Base-by-base conservation (phyloP, 1,140 invertebrate genomes). In the Batillaria attramentaria region DNA sequence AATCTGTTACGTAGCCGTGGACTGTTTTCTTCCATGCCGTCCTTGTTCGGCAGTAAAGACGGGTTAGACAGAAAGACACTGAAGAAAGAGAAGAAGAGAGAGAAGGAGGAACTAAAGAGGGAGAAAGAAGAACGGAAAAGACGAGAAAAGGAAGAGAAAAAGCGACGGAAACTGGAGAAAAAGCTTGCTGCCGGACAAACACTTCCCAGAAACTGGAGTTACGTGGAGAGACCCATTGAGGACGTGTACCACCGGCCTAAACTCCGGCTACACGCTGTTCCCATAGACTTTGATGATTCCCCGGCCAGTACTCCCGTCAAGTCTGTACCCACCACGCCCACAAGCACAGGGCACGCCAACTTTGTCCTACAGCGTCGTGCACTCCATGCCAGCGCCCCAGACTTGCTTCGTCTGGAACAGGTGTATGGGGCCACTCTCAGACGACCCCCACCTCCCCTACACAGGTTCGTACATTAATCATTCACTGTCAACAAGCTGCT, bases 261-360 rank as follows among this genome's bases (percentile, higher is more conserved):
- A 46, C 77, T 85, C 33, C 79, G 83, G 28, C 43, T 88, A n/a
- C 83, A 77, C 41, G 84, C 88, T 20, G 87, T 89, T 46, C 84
- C 85, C n/a, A 89, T 89, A 41, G 86, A 87, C 50, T 85, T 86
- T 41, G 83, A 86, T 28, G 84, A 87, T 43, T 35, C 50, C n/a
- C 78, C 77, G n/a, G 66, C 3, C 68, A 73, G 33, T 75, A 81
- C 81, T 82, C 2, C 82, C 81, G 57, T 60, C 20, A 60, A 60
- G 24, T 60, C 50, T 20, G 57, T 60, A 28, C 77, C 81, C 28
- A 76, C 80, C 60, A 69, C 81, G 46, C 78, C 83, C 28, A 80
- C 81, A 24, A 81, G 84, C 39, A 79, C 83, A 33, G 73, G 74
- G 24, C 50, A 54, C 33, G 81, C 79, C 18, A 69, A 77, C 33